Conservation (phyloP, 2,888 invertebrate species). For the Stictocephala bisonia region DNA sequence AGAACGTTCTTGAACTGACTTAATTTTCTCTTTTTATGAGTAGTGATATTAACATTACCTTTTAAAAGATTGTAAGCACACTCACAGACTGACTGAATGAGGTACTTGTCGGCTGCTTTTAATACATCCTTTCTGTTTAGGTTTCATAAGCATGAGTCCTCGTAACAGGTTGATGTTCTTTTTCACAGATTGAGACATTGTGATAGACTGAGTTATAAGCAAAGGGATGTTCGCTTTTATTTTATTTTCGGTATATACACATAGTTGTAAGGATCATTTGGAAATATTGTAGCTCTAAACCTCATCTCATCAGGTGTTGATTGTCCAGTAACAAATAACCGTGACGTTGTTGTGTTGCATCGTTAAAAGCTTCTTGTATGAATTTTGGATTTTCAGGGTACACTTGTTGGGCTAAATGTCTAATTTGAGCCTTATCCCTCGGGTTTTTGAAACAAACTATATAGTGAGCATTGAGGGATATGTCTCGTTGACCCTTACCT, state of each 20-base stretch:
- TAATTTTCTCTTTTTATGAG: slow-evolving; percentile 4
- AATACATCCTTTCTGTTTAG: background rate
- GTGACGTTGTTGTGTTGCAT: too few relatives aligned
- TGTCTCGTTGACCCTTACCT: too few relatives aligned
- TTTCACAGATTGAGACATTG: slow-evolving; percentile 6
- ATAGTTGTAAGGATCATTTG: background rate
- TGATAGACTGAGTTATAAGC: background rate
- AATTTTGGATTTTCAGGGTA: too few relatives aligned
- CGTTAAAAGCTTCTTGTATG: too few relatives aligned
- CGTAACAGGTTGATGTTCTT: slow-evolving; percentile 3
- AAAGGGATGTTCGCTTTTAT: too few relatives aligned
- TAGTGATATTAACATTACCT: slow-evolving; percentile 3
- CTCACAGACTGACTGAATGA: slow-evolving; percentile 22
- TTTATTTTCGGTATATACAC: background rate
- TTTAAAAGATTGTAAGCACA: slow-evolving; percentile 4
- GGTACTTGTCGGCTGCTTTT: slow-evolving; percentile 13
- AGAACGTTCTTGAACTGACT: background rate
- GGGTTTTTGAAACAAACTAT: too few relatives aligned
- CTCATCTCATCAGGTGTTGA: too few relatives aligned
- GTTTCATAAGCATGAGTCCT: background rate
- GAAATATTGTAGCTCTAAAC: slow-evolving; percentile 2
- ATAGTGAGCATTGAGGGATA: too few relatives aligned
- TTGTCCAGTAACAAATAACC: too few relatives aligned
- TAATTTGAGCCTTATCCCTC: too few relatives aligned
- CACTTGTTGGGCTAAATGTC: too few relatives aligned